Base-by-base conservation (phyloP, 2,113 vertebrate genomes). In the Takifugu bimaculatus region DNA sequence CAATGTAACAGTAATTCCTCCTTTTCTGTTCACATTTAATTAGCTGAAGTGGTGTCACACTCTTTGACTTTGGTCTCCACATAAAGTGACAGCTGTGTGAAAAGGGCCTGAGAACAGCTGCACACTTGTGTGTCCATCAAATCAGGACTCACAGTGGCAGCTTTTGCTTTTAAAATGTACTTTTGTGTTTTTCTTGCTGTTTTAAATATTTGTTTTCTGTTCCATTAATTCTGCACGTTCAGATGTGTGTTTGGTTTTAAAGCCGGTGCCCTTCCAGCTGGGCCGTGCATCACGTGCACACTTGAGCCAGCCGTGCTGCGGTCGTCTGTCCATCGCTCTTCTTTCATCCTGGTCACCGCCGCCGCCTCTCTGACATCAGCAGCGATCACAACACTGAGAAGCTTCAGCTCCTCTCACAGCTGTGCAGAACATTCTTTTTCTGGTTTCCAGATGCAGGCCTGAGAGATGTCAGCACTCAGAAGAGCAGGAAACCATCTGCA, bases 11-110 rank as follows among this genome's bases (percentile, higher is more conserved):
- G 60, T 68, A 76, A 80, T 86, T 82, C 65, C 48, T 20, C 57
- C 55, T 44, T 81, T 72, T 77, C 13, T 0, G 59, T 55, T 79
- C 65, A 26, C 59, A 64, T 81, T 81, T 78, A 81, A 87, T 84
- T 82, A 82, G 75, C 42, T 39, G 57, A 42, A 53, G 64, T 65
- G 25, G 49, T 27, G 49, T 72, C 52, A 28, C 50, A 29, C 51
- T 60, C 59, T 29, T 64, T 55, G 77, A 75, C 13, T 62, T 77
- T 20, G 74, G 65, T 29, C 54, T 58, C 43, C 50, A 74, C 75
- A 63, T 12, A 27, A 2, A 44, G 27, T 6, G 20, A 25, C 3
- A 20, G 20, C 55, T 35, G n/a, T 32, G 26, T 49, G 47, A 26
- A 42, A 12, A 44, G 12, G 26, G 47, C 35, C 11, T 39, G 35